Base-by-base conservation (phyloP, 2,888 invertebrate genomes). In the Gymnosoma rotundatum region DNA sequence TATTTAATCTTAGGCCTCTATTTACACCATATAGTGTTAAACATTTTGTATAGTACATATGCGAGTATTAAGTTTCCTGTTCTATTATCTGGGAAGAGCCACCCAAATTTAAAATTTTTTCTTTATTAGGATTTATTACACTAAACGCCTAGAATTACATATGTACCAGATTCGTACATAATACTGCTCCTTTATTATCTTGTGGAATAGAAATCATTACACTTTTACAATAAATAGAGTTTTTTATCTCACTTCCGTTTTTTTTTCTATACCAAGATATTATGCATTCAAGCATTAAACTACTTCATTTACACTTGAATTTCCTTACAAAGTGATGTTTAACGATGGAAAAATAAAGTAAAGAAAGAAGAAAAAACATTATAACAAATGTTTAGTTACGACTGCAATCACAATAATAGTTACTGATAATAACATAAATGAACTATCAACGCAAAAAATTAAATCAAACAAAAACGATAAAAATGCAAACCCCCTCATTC, bases 231-330 rank as follows among this genome's bases (percentile, higher is more conserved):
- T 58, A 25, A 32, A 38, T 54, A 12, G 14, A n/a, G 4, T 1
- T 25, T 58, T 45, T 25, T 7, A 32, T n/a, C 48, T 52, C 52
- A 60, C 64, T 72, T 50, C 63, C 7, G 0, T 8, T 74, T 42
- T 20, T 48, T 45, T 63, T 64, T 67, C 7, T 32, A 0, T 8
- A 7, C 21, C 38, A 69, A 73, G 45, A 80, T 78, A 85, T 80
- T 83, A 80, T 85, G 83, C 83, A 85, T 63, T 78, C 73, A 83
- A 78, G 83, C 85, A 83, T 83, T 83, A 85, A 85, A 85, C 69
- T 85, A 70, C 78, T 80, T 83, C 85, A 83, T 83, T 85, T 83
- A 78, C 85, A 80, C 83, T 80, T 78, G 79, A 83, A 70, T 80
- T 78, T 85, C 38, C 67, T 42, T 76, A 80, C 78, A 85, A 85